Percentiles rank a stretch among this genome's conserved stretches.
Conservation (phyloP, 2,888 invertebrate genomes). For the Chironomus riparius region DNA sequence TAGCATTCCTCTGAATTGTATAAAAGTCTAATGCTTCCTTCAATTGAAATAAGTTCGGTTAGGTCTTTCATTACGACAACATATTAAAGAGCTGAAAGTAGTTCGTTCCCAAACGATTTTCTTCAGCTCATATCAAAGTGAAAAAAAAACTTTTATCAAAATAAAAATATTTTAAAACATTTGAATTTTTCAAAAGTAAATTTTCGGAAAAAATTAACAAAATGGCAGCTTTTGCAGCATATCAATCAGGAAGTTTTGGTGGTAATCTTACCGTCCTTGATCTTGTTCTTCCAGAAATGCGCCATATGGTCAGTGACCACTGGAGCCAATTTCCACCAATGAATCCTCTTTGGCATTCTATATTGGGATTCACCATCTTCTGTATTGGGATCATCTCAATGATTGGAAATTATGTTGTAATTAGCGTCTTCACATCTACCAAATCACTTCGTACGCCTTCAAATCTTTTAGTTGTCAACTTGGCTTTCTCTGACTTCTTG, state of each 20-base stretch:
- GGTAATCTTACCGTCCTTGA: slow-evolving; percentile 58
- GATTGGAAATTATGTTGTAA: slow-evolving; percentile 41
- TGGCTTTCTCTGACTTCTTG: slow-evolving; percentile 82
- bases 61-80: not conserved
- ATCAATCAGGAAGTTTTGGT: not conserved
- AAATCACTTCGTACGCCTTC: slow-evolving; percentile 70
- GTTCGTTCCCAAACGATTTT: slow-evolving; percentile 20
- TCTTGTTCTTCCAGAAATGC: slow-evolving; percentile 58
- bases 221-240: slow-evolving; percentile 21
- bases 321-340: slow-evolving; percentile 52
- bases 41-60: not conserved
- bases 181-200: not conserved
- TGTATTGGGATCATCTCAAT: slow-evolving; percentile 45
- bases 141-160: not conserved
- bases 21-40: too few relatives aligned
- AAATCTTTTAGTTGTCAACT: slow-evolving; percentile 81
- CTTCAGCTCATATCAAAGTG: slow-evolving; percentile 16
- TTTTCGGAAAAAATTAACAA: not conserved
- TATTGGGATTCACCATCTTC: slow-evolving; percentile 53
- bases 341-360: slow-evolving; percentile 51
- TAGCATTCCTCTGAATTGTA: too few relatives aligned
- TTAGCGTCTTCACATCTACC: slow-evolving; percentile 41
- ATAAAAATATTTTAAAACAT: not conserved
- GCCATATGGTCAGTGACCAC: slow-evolving; percentile 51
- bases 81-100: slow-evolving; percentile 9